Evolutionary conservation across 1,140 invertebrate genomes (phyloP).

Genomic region (Aphaenogaster floridana): DNA sequence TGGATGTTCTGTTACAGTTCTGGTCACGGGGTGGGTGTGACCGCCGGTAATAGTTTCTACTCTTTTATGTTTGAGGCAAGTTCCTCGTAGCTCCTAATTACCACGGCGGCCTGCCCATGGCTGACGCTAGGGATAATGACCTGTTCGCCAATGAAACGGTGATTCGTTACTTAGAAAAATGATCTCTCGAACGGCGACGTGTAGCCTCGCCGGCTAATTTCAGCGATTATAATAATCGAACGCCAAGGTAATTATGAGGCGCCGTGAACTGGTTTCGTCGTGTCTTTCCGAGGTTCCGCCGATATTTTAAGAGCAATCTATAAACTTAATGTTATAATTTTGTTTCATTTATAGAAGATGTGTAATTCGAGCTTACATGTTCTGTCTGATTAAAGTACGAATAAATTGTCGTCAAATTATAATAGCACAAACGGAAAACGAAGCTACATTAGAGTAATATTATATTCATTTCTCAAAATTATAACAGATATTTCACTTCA

Average conservation of each 20-base stretch:
- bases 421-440: neutral
- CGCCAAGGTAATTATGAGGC: constrained; percentile 26
- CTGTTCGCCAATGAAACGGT: constrained; percentile 29
- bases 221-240: constrained; percentile 46
- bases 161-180: constrained; percentile 44
- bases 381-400: neutral
- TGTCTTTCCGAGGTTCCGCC: constrained; percentile 16
- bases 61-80: constrained; percentile 35
- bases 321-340: constrained; percentile 19
- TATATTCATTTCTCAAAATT: neutral
- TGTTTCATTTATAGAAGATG: neutral
- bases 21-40: neutral
- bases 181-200: constrained; percentile 11
- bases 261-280: constrained; percentile 36
- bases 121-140: constrained; percentile 15
- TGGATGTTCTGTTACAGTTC: neutral
- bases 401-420: neutral
- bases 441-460: neutral
- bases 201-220: constrained; percentile 8
- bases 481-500: neutral
- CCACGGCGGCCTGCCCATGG: neutral
- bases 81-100: constrained; percentile 37
- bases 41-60: neutral
- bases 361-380: neutral
- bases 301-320: constrained; percentile 3